Conservation (phyloP, 2,888 invertebrate genomes). For the Adelognathus sp. region DNA sequence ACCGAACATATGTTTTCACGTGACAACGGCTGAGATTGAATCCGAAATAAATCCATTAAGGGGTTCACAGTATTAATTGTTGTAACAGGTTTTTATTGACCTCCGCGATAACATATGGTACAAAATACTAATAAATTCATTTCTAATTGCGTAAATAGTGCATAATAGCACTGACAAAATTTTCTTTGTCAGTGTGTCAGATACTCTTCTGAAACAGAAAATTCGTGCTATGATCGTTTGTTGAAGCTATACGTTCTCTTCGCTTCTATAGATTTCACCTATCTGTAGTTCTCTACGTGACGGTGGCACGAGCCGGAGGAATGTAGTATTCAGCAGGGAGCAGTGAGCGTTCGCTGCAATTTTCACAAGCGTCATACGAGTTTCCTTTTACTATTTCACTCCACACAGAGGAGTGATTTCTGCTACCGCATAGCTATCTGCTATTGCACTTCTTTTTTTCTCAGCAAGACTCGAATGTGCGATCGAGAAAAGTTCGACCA, state of each 20-base stretch:
- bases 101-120: too few relatives aligned
- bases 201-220: neutral
- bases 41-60: too few relatives aligned
- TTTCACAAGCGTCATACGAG: constrained; percentile 31
- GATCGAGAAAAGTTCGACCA: constrained; percentile 38
- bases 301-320: constrained; percentile 9
- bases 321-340: constrained; percentile 40
- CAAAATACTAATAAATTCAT: too few relatives aligned
- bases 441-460: constrained; percentile 30
- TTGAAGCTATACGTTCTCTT: neutral
- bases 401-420: constrained; percentile 14
- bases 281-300: constrained; percentile 12
- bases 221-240: neutral
- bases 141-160: too few relatives aligned
- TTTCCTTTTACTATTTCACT: neutral
- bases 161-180: neutral
- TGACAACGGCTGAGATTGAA: too few relatives aligned
- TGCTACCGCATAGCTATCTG: constrained; percentile 45
- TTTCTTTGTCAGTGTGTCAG: neutral
- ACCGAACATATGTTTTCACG: too few relatives aligned
- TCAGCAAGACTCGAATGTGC: constrained; percentile 20
- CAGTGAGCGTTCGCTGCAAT: constrained; percentile 39
- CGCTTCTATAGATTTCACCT: neutral
- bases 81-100: too few relatives aligned
- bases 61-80: too few relatives aligned